phyloP scores from a whole-genome alignment of 92 coral and sea anemone genomes.

The Galaxea fascicularis region DNA sequence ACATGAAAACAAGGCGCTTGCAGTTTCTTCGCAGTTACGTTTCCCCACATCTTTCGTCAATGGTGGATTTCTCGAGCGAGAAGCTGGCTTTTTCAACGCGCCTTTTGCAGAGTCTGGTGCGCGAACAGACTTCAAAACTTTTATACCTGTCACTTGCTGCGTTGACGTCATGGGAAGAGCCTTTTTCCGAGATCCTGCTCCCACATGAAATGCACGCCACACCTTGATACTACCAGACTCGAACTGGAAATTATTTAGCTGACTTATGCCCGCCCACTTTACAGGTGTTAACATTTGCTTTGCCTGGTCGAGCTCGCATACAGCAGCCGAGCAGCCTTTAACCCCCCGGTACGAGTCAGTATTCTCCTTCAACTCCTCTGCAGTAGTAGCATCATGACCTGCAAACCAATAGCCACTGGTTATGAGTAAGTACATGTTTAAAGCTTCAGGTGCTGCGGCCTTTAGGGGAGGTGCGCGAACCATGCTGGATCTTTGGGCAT shows the following conservation, averaged over 20 bases:
- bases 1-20: constrained; percentile 3
- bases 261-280: constrained; percentile 23
- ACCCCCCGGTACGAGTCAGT: constrained; percentile 14
- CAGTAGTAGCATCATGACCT: constrained; percentile 17
- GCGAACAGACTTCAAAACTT: constrained; percentile 22
- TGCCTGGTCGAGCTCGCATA: constrained; percentile 33
- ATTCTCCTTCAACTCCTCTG: constrained; percentile 21
- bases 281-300: constrained; percentile 19
- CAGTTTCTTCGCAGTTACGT: constrained; percentile 7
- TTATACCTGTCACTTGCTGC: constrained; percentile 29
- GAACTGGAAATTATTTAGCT: constrained; percentile 22
- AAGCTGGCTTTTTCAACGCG: constrained; percentile 34
- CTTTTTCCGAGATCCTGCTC: constrained; percentile 16
- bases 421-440: constrained; percentile 18
- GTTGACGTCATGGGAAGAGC: constrained; percentile 2
- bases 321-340: constrained; percentile 32
- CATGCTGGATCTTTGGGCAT: constrained; percentile 12
- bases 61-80: constrained; percentile 15
- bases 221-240: constrained; percentile 19
- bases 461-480: constrained; percentile 27
- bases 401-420: constrained; percentile 20
- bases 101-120: constrained; percentile 23
- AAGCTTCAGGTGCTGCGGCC: constrained; percentile 27
- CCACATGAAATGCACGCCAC: constrained; percentile 22
- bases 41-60: background rate